Evolutionary conservation across 1,140 invertebrate species (phyloP).

Genomic region (Apis cerana): DNA sequence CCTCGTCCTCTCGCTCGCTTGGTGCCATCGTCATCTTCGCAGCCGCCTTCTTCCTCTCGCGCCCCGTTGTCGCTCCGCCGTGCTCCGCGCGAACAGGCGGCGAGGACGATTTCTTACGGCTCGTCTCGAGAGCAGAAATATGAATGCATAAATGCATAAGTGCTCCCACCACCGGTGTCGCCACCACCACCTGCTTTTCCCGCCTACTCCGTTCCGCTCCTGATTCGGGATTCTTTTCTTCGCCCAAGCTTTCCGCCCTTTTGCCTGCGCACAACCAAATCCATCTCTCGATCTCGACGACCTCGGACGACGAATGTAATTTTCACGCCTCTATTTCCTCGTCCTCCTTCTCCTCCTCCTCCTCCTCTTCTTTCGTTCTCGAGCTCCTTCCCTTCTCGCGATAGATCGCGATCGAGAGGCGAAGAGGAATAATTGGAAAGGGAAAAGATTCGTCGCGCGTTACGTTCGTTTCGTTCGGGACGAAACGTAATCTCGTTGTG

Average conservation of each 20-base stretch:
- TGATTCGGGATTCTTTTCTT: constrained; percentile 63
- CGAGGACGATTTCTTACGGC: constrained; percentile 67
- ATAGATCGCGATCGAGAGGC: no score
- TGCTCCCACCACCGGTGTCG: constrained; percentile 69
- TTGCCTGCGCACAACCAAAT: constrained; percentile 37
- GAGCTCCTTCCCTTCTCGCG: no score
- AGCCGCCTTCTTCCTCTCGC: constrained; percentile 54
- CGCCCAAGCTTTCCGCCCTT: constrained; percentile 51
- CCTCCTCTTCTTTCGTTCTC: no score
- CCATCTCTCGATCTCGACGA: constrained; percentile 15
- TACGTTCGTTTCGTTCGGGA: background rate
- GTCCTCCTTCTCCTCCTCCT: background rate
- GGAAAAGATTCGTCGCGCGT: background rate
- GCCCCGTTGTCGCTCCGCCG: constrained; percentile 61
- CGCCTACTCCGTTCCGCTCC: constrained; percentile 53
- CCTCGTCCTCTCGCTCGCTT: constrained; percentile 42
- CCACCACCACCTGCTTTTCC: constrained; percentile 62
- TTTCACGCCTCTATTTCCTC: background rate
- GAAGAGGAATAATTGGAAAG: no score
- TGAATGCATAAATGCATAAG: constrained; percentile 83
- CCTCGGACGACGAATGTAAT: constrained; percentile 9
- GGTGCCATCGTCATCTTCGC: constrained; percentile 9
- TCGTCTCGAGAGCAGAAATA: constrained; percentile 76
- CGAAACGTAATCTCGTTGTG: no score
- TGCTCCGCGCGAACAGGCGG: constrained; percentile 54